These are phyloP conservation scores for Abrostola triplasia DNA, from an alignment of 2,888 invertebrate genomes.

Conservation along the genomic window DNA sequence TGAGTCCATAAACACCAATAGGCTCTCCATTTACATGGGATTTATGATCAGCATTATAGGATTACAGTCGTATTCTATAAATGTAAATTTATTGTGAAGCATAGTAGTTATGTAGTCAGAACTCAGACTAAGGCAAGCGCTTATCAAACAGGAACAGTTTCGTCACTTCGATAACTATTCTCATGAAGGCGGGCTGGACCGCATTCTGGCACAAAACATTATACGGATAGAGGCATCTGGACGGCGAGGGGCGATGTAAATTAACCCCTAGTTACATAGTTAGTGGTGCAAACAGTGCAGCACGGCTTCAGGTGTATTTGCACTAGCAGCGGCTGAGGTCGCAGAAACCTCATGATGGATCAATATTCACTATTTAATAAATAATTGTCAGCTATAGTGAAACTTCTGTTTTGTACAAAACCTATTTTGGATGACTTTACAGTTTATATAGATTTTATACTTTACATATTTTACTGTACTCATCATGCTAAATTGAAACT, in stretches of 20 bases:
- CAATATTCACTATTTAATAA: conserved; percentile 11
- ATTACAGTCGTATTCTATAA: too few relatives aligned
- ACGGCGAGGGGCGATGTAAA: conserved; percentile 41
- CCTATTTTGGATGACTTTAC: too few relatives aligned
- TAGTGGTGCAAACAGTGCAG: conserved; percentile 47
- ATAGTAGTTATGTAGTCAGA: neutral
- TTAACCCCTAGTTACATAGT: conserved; percentile 52
- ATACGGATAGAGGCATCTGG: conserved; percentile 31
- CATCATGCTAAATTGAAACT: too few relatives aligned
- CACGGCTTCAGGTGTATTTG: conserved; percentile 46
- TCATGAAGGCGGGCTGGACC: conserved; percentile 17
- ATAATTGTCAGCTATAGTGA: conserved; percentile 6
- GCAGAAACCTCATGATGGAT: conserved; percentile 14
- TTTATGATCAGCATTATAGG: too few relatives aligned
- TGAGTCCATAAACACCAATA: too few relatives aligned
- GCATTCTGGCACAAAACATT: conserved; percentile 17
- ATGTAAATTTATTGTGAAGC: neutral
- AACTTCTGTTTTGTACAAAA: neutral
- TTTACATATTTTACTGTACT: too few relatives aligned
- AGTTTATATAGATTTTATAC: too few relatives aligned
- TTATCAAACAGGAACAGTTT: conserved; percentile 8
- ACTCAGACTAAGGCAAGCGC: neutral
- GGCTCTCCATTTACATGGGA: too few relatives aligned
- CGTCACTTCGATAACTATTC: conserved; percentile 14
- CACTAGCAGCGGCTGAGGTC: conserved; percentile 27